phyloP scores from a whole-genome alignment of 2,113 vertebrate species.

The Callionymus lyra region DNA sequence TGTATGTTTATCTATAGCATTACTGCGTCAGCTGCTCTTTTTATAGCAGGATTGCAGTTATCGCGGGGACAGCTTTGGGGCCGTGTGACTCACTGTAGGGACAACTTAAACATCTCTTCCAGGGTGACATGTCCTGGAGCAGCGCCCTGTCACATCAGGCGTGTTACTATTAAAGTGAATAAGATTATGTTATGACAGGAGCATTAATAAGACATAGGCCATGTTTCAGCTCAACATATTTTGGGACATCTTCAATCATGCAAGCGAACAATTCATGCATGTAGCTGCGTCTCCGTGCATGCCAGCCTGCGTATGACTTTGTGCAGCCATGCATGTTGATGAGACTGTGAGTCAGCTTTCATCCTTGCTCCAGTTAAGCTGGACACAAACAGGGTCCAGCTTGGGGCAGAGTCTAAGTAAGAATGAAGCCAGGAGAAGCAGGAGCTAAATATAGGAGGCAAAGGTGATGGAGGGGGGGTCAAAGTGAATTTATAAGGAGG shows the following conservation, averaged over 20 bases:
- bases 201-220: not conserved
- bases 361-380: slow-evolving; percentile 40
- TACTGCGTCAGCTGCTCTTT: slow-evolving; percentile 46
- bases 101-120: slow-evolving; percentile 11
- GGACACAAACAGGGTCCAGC: slow-evolving; percentile 38
- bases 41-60: slow-evolving; percentile 42
- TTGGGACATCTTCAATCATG: not conserved
- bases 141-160: too few species aligned
- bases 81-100: slow-evolving; percentile 24
- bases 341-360: slow-evolving; percentile 59
- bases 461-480: slow-evolving; percentile 20
- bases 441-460: slow-evolving; percentile 3
- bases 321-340: slow-evolving; percentile 57
- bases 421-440: slow-evolving; percentile 12
- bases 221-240: too few species aligned
- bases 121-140: slow-evolving; percentile 5
- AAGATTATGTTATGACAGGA: slow-evolving; percentile 6
- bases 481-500: slow-evolving; percentile 7
- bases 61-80: slow-evolving; percentile 29
- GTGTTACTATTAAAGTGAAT: slow-evolving; percentile 1
- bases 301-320: slow-evolving; percentile 5
- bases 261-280: slow-evolving; percentile 10
- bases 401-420: slow-evolving; percentile 39
- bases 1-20: slow-evolving; percentile 41
- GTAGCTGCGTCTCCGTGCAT: slow-evolving; percentile 7